Evolutionary conservation across 2,888 invertebrate genomes (phyloP).

Genomic region (Malthinus flaveolus): DNA sequence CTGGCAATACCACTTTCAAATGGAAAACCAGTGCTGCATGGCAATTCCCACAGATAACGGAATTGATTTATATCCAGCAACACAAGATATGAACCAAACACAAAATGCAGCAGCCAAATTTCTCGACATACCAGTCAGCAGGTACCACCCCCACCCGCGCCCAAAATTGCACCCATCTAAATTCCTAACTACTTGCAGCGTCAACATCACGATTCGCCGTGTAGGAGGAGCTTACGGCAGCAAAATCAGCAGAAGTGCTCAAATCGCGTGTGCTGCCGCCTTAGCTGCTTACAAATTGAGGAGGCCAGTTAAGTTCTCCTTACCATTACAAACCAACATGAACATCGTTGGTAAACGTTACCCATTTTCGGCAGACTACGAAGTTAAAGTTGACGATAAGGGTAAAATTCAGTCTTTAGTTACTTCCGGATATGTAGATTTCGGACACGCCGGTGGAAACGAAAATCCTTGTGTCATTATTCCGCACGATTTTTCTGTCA

Average conservation of each 20-base stretch:
- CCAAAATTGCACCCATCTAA: neutral
- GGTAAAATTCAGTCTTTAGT: slow-evolving; percentile 71
- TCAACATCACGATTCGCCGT: slow-evolving; percentile 71
- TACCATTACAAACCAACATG: slow-evolving; percentile 75
- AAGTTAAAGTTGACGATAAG: slow-evolving; percentile 64
- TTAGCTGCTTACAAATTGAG: slow-evolving; percentile 67
- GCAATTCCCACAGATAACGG: slow-evolving; percentile 69
- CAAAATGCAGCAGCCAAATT: slow-evolving; percentile 60
- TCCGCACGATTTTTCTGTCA: slow-evolving; percentile 56
- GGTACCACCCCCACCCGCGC: slow-evolving; percentile 53
- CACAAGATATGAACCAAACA: slow-evolving; percentile 66
- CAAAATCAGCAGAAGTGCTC: slow-evolving; percentile 67
- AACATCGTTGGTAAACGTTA: slow-evolving; percentile 68
- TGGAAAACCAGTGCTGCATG: slow-evolving; percentile 73
- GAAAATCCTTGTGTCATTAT: slow-evolving; percentile 56
- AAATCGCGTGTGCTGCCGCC: slow-evolving; percentile 67
- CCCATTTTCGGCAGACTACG: slow-evolving; percentile 65
- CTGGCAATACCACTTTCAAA: slow-evolving; percentile 75
- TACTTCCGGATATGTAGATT: slow-evolving; percentile 59
- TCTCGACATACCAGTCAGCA: slow-evolving; percentile 61
- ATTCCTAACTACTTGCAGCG: slow-evolving; percentile 51
- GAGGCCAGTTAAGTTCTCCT: slow-evolving; percentile 68
- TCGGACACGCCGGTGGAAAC: slow-evolving; percentile 57
- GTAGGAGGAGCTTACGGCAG: slow-evolving; percentile 82
- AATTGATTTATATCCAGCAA: slow-evolving; percentile 63